These are phyloP conservation scores for Formica exsecta DNA, from an alignment of 1,140 invertebrate species.

Conservation along the genomic window DNA sequence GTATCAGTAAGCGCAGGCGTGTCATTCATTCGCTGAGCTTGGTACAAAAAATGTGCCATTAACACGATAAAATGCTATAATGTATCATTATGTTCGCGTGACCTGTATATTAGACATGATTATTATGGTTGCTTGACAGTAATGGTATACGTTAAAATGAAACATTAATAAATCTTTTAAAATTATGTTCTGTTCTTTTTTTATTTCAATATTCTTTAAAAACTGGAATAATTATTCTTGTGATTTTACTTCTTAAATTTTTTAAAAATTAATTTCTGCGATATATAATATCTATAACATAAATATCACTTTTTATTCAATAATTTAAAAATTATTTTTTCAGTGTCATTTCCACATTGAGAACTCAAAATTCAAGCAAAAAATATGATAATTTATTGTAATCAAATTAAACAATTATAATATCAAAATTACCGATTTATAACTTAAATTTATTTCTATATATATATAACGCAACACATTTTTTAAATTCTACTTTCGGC, in stretches of 20 bases:
- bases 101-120: not conserved
- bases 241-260: not conserved
- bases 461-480: not conserved
- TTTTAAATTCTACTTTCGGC: not conserved
- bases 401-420: not conserved
- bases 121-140: not conserved
- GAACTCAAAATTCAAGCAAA: not conserved
- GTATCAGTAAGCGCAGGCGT: not conserved
- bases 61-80: constrained; percentile 14
- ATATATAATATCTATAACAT: not conserved
- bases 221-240: constrained; percentile 10
- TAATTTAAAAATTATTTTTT: not conserved
- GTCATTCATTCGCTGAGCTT: not conserved
- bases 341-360: not conserved
- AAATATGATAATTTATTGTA: not conserved
- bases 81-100: constrained; percentile 10
- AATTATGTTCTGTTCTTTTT: not conserved
- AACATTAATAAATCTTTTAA: constrained; percentile 1
- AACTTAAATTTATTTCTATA: not conserved
- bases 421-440: not conserved
- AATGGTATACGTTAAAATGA: constrained; percentile 2
- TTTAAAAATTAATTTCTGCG: not conserved
- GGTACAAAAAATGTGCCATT: constrained; percentile 21
- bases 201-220: not conserved
- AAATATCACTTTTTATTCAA: not conserved